Evolutionary conservation across 2,797 vertebrate species (phyloP), one percentile per base, ranked within the genome.

Genomic region (Gallinago nigripennis): DNA sequence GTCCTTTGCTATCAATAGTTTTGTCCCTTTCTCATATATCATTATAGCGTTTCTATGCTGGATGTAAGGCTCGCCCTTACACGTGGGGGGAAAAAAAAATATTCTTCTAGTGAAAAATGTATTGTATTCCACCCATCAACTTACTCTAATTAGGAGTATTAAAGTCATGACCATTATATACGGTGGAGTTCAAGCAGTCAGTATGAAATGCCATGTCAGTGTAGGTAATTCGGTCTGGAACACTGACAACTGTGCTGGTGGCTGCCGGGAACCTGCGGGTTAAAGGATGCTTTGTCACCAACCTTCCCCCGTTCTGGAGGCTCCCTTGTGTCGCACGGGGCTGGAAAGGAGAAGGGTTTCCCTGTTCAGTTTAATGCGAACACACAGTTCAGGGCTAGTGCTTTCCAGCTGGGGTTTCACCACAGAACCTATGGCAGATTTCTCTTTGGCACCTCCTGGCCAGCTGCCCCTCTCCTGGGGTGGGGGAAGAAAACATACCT

Each of bases 311-410:
- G 11, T 60, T 53, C n/a, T 35, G n/a, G 28, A 71, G n/a, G 21
- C n/a, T 6, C 19, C 15, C 11, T 80, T 1, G 0, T n/a, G 17
- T 64, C 9, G 0, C 39, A 37, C 16, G 9, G 33, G 28, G 30
- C 31, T 68, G 60, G 53, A 75, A 90, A 73, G 20, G 17, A 77
- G 68, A 77, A 64, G 3, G 2, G 4, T 46, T 89, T 68, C 56
- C 9, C 6, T 61, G 12, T 19, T 66, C 9, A 64, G 8, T n/a
- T 72, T 68, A 73, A 73, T 17, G 20, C 56, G 54, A 83, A 54
- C 30, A 13, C 11, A 46, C 19, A 28, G 11, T 31, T 71, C 41
- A 46, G 24, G 33, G 23, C 19, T 50, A n/a, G 17, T 57, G 17
- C n/a, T 81, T 81, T 78, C 58, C 2, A 5, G 7, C 8, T 41